Evolutionary conservation across 2,113 vertebrate species (phyloP), one percentile per base, ranked within the genome.

Genomic region (Rhinogobius similis): DNA sequence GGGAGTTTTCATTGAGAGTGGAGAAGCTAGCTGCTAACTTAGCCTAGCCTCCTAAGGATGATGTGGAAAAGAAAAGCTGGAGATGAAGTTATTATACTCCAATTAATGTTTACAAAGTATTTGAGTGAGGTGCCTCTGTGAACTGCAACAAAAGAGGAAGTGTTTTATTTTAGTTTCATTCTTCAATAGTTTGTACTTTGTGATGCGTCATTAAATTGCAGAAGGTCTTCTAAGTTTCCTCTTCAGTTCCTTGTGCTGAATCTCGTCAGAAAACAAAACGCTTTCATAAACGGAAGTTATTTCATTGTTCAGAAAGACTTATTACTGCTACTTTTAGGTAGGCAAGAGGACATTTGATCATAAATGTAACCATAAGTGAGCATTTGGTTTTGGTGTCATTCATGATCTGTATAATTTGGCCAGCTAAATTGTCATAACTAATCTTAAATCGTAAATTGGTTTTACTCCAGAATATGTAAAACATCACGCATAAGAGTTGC

Each of bases 41-140:
- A 74, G 68, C 72, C n/a, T 74, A 74, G 68, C 72, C n/a, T 61
- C 20, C 4, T 16, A 3, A 63, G 21, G 23, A 4, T 43, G 11
- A 41, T 41, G 36, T 26, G 23, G 2, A 21, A 52, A 10, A 23
- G 21, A 36, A 7, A 5, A 36, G 27, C 9, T 32, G 27, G 14
- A 61, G 10, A 56, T 27, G 23, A 8, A 36, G 21, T 55, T 13
- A 61, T 4, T 4, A 26, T 4, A 23, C 2, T 21, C 10, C 6
- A 1, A 52, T 10, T 26, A 13, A 26, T 12, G 10, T 24, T 24
- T 0, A 53, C 50, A 10, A 24, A 21, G 10, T 52, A 3, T 13
- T 24, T 13, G 3, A 24, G 23, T 26, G 23, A 26, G 52, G 13
- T 26, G 23, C 26, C 23, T 6, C 1, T 9, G 23, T 55, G 52